A percentile compares a stretch with the other conserved stretches of the same genome.
Conservation (phyloP, 2,113 vertebrate species). For the Datnioides undecimradiatus region DNA sequence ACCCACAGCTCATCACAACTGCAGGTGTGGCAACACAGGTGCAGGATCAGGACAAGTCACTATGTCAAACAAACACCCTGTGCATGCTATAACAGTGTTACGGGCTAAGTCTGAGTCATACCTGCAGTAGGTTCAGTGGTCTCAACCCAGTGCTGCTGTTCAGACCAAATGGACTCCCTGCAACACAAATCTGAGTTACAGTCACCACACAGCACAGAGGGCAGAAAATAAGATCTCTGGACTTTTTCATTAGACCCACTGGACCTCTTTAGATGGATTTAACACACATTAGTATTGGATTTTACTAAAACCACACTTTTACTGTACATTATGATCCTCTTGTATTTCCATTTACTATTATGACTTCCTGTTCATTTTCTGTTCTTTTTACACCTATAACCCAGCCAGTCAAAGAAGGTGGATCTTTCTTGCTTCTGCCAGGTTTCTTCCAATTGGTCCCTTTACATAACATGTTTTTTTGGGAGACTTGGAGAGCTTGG, state of each 20-base stretch:
- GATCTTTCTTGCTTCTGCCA: neutral
- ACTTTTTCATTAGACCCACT: neutral
- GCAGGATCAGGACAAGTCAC: neutral
- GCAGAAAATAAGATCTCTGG: too few relatives aligned
- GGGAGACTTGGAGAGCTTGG: neutral
- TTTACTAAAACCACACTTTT: neutral
- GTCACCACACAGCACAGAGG: neutral
- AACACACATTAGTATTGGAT: neutral
- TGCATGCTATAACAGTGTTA: conserved; percentile 31
- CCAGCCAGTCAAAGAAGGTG: neutral
- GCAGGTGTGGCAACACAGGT: conserved; percentile 11
- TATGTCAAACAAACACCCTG: conserved; percentile 24
- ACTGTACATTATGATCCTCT: neutral
- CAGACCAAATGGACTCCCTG: conserved; percentile 93
- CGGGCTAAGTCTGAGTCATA: conserved; percentile 73
- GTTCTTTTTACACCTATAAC: neutral
- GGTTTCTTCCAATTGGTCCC: neutral
- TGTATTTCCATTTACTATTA: neutral
- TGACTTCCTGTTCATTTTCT: neutral
- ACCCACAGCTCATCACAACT: conserved; percentile 1
- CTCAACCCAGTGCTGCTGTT: conserved; percentile 92
- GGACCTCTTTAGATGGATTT: neutral
- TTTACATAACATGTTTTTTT: neutral
- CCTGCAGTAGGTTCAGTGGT: conserved; percentile 96
- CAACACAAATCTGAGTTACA: conserved; percentile 64